A percentile compares a stretch with the other conserved stretches of the same genome.
These are phyloP conservation scores for Yoshiicerus persimilis DNA, from an alignment of 1,140 invertebrate species.

Conservation along the genomic window DNA sequence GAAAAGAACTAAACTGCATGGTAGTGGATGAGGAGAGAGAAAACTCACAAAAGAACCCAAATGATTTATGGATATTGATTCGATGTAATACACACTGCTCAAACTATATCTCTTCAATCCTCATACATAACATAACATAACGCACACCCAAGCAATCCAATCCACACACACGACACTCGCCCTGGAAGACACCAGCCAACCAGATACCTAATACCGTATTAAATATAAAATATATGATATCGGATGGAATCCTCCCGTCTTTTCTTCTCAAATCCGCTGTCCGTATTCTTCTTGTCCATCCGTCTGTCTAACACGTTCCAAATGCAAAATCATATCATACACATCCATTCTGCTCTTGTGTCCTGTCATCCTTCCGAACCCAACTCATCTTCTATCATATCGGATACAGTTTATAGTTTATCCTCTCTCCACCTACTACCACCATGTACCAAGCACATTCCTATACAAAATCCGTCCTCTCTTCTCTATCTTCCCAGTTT, in stretches of 20 bases:
- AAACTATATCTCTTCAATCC: background rate
- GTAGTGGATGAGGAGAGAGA: slow-evolving; percentile 9
- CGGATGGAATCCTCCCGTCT: slow-evolving; percentile 1
- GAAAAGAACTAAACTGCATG: background rate
- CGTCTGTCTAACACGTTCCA: slow-evolving; percentile 27
- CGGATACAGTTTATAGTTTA: background rate
- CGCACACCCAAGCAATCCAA: background rate
- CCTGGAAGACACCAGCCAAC: too few relatives aligned
- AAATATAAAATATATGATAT: background rate
- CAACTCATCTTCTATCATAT: slow-evolving; percentile 7
- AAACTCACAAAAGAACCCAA: slow-evolving; percentile 29
- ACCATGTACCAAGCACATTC: background rate
- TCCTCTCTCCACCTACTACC: background rate
- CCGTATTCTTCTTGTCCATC: slow-evolving; percentile 21
- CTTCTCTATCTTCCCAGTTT: background rate
- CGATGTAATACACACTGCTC: slow-evolving; percentile 11
- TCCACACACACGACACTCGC: background rate
- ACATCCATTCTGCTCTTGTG: slow-evolving; percentile 12
- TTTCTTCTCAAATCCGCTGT: slow-evolving; percentile 21
- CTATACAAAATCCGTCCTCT: background rate
- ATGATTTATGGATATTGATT: slow-evolving; percentile 45
- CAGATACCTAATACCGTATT: background rate
- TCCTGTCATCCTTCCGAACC: slow-evolving; percentile 20
- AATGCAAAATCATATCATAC: slow-evolving; percentile 15
- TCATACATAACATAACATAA: background rate